Evolutionary conservation across 35 echinoderm and acorn worm genomes (phyloP).

Genomic region (Lytechinus variegatus): DNA sequence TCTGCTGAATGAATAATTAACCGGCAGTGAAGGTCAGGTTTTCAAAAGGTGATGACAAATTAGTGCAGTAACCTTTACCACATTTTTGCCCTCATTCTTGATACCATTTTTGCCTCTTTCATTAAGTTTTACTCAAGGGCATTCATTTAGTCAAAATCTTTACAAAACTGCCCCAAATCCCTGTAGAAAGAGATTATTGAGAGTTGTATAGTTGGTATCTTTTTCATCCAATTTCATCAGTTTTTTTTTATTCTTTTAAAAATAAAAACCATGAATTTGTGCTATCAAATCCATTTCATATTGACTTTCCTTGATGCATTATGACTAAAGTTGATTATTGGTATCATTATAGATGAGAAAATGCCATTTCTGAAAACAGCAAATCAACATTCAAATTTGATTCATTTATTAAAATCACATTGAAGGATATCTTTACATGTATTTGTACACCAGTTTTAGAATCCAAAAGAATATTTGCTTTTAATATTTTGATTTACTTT

Average conservation of each 20-base stretch:
- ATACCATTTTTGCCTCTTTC: background rate
- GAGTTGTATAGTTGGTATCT: background rate
- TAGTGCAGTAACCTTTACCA: background rate
- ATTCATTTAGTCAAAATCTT: background rate
- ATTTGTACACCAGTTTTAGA: too few relatives aligned
- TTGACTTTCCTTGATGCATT: background rate
- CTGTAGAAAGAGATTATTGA: background rate
- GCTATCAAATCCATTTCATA: background rate
- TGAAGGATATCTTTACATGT: too few relatives aligned
- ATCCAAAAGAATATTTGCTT: too few relatives aligned
- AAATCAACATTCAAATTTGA: too few relatives aligned
- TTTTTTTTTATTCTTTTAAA: background rate
- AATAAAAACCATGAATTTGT: background rate
- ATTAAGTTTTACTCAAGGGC: background rate
- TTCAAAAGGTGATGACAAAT: conserved; percentile 26
- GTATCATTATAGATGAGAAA: too few relatives aligned
- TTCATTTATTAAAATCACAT: too few relatives aligned
- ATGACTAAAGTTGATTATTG: too few relatives aligned
- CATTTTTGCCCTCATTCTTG: background rate
- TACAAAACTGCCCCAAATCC: background rate
- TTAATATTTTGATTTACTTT: too few relatives aligned
- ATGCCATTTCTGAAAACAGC: too few relatives aligned
- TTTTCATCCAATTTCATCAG: background rate
- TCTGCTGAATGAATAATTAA: background rate
- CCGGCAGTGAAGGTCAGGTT: background rate